A percentile compares a stretch with the other conserved stretches of the same genome.
These are phyloP conservation scores for Hippocampus comes DNA, from an alignment of 2,113 vertebrate genomes.

Conservation along the genomic window DNA sequence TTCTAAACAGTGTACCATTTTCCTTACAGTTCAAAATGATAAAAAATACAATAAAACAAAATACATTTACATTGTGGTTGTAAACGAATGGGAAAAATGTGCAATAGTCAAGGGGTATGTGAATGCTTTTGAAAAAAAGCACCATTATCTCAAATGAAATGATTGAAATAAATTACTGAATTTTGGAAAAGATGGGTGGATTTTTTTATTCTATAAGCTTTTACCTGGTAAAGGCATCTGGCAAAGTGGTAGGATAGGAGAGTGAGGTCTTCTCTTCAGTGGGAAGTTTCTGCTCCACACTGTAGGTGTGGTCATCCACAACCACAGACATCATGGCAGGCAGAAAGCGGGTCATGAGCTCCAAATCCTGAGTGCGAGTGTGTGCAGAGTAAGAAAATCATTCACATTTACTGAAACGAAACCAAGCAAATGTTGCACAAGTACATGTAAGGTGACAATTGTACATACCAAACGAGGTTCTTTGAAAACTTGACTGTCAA, in stretches of 20 bases:
- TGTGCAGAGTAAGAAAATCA: background rate
- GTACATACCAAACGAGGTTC: conserved; percentile 88
- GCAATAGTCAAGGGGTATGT: background rate
- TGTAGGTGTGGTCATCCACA: conserved; percentile 92
- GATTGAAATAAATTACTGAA: background rate
- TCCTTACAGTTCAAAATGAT: too few species aligned
- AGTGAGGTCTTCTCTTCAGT: conserved; percentile 83
- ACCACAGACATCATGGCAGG: conserved; percentile 93
- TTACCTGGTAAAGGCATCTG: conserved; percentile 85
- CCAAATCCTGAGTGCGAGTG: conserved; percentile 76
- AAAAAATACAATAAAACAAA: too few species aligned
- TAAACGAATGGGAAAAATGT: too few species aligned
- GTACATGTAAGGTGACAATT: background rate
- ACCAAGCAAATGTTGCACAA: background rate
- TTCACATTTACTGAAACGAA: background rate
- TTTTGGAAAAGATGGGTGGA: background rate
- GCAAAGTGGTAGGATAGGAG: conserved; percentile 81
- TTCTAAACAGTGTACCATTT: too few species aligned
- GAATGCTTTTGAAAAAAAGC: background rate
- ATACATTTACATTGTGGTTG: too few species aligned
- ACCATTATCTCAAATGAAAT: background rate
- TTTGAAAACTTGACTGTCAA: conserved; percentile 98
- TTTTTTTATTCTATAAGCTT: too few species aligned
- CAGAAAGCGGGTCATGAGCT: conserved; percentile 90
- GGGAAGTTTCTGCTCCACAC: conserved; percentile 88